Base-by-base conservation (phyloP, 2,888 invertebrate species). In the Drosophila fulvimacula region DNA sequence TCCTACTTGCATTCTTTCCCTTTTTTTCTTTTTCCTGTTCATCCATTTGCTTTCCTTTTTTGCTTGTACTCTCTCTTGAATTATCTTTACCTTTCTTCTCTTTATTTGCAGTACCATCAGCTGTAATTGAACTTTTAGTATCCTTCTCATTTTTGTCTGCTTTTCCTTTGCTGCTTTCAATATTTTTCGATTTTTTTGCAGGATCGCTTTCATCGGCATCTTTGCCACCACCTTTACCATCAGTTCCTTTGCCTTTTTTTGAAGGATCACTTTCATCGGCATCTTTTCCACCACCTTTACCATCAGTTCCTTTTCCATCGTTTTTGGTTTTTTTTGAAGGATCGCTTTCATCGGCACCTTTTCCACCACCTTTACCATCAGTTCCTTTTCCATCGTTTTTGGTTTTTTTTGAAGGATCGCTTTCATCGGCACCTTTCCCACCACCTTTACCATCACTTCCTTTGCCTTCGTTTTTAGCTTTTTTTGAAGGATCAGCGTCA, bases 381-480 rank as follows among this genome's bases (percentile, higher is more conserved):
- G 57, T 15, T 36, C 10, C 51, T 34, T 27, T 39, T 5, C 17
- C 44, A n/a, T 11, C 30, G 5, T 51, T 68, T 10, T 39, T 52
- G 0, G 36, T 17, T 32, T 61, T 68, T 9, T 30, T 57, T 2
- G 49, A 41, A 10, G 27, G 27, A 0, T 69, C 73, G n/a, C 10
- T 11, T 11, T 69, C 60, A 3, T 46, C 61, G 21, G n/a, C 53
- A 34, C 51, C 48, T 24, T 61, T 70, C 19, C 46, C 59, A 34
- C 27, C 68, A 9, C 46, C 30, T 13, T 27, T 48, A 30, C 46
- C 17, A 48, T 48, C 46, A 48, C 5, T n/a, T 27, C 27, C 46
- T 30, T 48, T 30, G 6, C 30, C 10, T 17, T 9, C 48, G 30
- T 5, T 30, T 11, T 48, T 48, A 1, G 48, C 11, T 30, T 48